These are phyloP conservation scores for Drosophila neoperkinsi DNA, from an alignment of 2,888 invertebrate genomes.

Conservation along the genomic window DNA sequence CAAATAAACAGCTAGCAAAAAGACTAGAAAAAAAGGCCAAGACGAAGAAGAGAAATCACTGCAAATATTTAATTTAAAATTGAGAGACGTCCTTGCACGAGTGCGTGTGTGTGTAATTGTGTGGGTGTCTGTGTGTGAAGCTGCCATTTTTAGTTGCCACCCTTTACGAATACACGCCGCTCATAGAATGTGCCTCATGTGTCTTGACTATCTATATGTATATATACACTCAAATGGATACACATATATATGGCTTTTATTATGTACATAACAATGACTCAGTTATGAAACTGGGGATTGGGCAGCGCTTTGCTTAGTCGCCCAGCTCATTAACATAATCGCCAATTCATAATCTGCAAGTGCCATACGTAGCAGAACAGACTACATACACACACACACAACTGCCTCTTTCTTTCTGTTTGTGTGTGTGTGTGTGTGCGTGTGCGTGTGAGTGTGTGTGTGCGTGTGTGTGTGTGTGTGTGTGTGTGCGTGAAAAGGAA, in stretches of 20 bases:
- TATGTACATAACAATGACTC: conserved; percentile 58
- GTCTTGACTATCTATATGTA: background rate
- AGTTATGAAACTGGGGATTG: conserved; percentile 36
- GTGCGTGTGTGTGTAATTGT: background rate
- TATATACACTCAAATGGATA: conserved; percentile 6
- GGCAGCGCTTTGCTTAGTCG: conserved; percentile 23
- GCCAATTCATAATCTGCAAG: conserved; percentile 74
- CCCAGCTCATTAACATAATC: conserved; percentile 72
- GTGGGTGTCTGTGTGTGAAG: conserved; percentile 1
- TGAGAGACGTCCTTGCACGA: conserved; percentile 16
- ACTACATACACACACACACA: conserved; percentile 11
- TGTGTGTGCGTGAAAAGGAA: conserved; percentile 32
- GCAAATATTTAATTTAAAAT: conserved; percentile 72
- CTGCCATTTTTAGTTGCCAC: conserved; percentile 22
- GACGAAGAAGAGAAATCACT: conserved; percentile 13
- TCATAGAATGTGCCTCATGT: conserved; percentile 19
- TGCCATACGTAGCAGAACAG: conserved; percentile 43
- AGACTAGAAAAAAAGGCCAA: conserved; percentile 3
- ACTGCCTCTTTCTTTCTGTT: background rate
- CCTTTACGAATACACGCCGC: conserved; percentile 16
- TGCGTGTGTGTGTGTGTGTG: conserved; percentile 11
- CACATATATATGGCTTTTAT: conserved; percentile 19
- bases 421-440: background rate
- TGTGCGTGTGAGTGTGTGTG: conserved; percentile 6
- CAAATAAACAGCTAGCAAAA: conserved; percentile 31